phyloP scores from a whole-genome alignment of 2,888 invertebrate species.

The Uloborus plumipes region DNA sequence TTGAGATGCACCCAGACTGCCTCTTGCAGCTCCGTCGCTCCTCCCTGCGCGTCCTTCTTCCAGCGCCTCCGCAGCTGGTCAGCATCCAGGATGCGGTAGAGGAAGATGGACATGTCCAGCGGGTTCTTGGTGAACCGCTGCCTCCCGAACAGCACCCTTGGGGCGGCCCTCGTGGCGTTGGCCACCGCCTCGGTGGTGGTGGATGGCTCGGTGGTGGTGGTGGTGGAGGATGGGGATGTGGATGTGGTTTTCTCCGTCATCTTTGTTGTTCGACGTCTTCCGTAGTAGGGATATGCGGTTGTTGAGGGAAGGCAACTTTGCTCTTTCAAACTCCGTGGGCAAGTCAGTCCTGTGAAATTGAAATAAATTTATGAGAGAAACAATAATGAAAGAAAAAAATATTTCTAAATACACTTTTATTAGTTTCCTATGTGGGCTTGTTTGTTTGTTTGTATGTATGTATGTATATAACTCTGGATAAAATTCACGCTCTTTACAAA shows the following conservation, averaged over 20 bases:
- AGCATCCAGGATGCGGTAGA: conserved; percentile 17
- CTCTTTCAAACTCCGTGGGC: conserved; percentile 2
- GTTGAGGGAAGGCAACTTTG: neutral
- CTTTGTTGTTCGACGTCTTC: neutral
- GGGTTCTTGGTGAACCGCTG: neutral
- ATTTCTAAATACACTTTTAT: too few relatives aligned
- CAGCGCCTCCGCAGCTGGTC: neutral
- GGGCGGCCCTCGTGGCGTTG: neutral
- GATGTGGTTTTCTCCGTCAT: neutral
- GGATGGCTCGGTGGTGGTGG: neutral
- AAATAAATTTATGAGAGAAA: too few relatives aligned
- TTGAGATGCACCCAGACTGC: too few relatives aligned
- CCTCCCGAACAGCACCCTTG: neutral
- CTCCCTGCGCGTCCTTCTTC: neutral
- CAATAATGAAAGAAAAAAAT: too few relatives aligned
- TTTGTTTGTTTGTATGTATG: too few relatives aligned
- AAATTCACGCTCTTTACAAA: too few relatives aligned
- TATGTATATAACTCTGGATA: too few relatives aligned
- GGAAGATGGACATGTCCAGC: conserved; percentile 8
- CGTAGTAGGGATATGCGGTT: neutral
- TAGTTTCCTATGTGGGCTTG: too few relatives aligned
- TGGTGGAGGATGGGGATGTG: neutral
- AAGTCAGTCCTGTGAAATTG: conserved; percentile 1
- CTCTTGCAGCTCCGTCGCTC: too few relatives aligned
- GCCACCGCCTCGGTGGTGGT: neutral